Conservation (phyloP, 92 coral and sea anemone species). For the Epizoanthus fatuus region DNA sequence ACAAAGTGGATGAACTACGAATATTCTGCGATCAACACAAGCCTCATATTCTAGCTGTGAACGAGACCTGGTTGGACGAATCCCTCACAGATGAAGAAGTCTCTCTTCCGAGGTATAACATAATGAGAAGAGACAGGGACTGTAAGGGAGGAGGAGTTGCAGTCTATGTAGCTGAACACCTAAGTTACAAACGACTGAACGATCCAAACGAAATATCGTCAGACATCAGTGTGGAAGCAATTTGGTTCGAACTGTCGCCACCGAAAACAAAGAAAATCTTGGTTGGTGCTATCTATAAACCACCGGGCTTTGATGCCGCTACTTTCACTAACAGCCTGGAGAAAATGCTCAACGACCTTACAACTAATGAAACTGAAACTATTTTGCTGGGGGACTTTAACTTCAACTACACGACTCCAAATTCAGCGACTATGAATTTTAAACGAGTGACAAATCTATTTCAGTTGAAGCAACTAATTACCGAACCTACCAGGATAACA, state of each 20-base stretch:
- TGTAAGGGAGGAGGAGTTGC: conserved; percentile 41
- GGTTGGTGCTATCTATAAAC: conserved; percentile 63
- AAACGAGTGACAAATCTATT: conserved; percentile 1
- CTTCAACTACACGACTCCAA: conserved; percentile 30
- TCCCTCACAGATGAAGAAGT: conserved; percentile 29
- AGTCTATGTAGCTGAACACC: conserved; percentile 30
- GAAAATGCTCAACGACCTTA: conserved; percentile 12
- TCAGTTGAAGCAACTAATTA: conserved; percentile 7
- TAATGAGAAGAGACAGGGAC: conserved; percentile 28
- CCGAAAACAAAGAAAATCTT: conserved; percentile 63
- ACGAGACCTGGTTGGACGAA: conserved; percentile 38
- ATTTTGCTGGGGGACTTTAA: conserved; percentile 55
- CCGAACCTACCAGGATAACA: conserved; percentile 15
- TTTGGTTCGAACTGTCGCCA: conserved; percentile 63
- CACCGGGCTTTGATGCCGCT: conserved; percentile 51
- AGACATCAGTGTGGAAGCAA: conserved; percentile 30
- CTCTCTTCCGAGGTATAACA: conserved; percentile 1
- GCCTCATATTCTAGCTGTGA: conserved; percentile 31
- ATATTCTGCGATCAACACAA: conserved; percentile 30
- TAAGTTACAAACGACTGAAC: neutral
- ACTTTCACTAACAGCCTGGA: conserved; percentile 42
- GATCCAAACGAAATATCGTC: neutral
- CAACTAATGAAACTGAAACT: conserved; percentile 35
- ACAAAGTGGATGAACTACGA: conserved; percentile 31
- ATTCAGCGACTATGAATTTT: conserved; percentile 10